These are phyloP conservation scores for Rhodinocichla rosea DNA, from an alignment of 2,113 vertebrate genomes.

Conservation along the genomic window DNA sequence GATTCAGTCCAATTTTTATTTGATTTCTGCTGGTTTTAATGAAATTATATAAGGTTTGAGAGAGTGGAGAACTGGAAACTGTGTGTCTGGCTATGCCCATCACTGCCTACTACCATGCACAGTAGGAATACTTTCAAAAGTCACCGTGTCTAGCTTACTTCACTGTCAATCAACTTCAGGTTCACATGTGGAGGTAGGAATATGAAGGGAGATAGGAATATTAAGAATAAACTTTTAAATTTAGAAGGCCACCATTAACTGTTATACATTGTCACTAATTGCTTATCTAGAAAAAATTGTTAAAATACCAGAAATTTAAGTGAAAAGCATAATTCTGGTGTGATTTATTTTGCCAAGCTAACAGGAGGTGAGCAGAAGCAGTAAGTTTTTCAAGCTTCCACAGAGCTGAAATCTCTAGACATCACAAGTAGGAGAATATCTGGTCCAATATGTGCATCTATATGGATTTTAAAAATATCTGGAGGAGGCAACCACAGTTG, in stretches of 20 bases:
- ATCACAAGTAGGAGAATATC: background rate
- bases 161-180: background rate
- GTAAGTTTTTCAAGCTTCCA: background rate
- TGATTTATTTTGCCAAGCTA: background rate
- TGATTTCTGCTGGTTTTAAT: background rate
- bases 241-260: background rate
- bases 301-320: background rate
- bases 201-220: background rate
- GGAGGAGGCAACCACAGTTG: background rate
- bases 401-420: background rate
- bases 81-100: background rate
- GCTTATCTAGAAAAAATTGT: background rate
- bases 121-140: background rate
- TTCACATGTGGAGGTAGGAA: rapidly evolving
- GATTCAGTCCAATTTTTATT: background rate
- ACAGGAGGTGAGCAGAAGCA: background rate
- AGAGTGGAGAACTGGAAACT: background rate
- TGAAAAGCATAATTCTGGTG: background rate
- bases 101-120: background rate
- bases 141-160: background rate
- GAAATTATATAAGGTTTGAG: background rate
- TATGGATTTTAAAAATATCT: background rate
- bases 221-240: background rate
- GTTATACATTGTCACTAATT: background rate
- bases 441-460: background rate